Percentiles rank a stretch among this genome's conserved stretches.
These are phyloP conservation scores for Dipodomys merriami DNA, from an alignment of 2,113 vertebrate genomes.

Conservation along the genomic window DNA sequence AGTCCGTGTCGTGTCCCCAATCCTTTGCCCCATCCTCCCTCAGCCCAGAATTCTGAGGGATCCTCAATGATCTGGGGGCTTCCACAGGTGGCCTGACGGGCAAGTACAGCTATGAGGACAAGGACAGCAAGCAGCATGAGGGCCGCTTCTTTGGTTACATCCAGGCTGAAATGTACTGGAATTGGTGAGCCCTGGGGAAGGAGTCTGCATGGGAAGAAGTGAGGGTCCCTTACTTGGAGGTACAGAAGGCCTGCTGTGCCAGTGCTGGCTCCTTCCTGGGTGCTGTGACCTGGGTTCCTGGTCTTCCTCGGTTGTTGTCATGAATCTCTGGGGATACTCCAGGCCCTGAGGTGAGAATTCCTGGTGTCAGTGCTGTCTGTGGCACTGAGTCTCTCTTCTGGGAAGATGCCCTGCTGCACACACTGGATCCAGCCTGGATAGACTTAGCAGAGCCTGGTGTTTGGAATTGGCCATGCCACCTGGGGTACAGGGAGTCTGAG, in stretches of 20 bases:
- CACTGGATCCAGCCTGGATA: neutral
- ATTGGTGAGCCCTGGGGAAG: constrained; percentile 85
- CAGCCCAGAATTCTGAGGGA: fast-evolving
- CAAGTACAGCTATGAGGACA: constrained; percentile 94
- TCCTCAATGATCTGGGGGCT: neutral
- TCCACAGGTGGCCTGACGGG: constrained; percentile 93
- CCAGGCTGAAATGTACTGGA: constrained; percentile 90
- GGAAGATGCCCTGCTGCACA: neutral
- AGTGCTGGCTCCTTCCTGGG: too few species aligned
- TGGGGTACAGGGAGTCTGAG: neutral
- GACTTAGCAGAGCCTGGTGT: neutral
- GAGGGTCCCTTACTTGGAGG: neutral
- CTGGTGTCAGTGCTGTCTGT: neutral
- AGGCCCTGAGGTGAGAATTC: too few species aligned
- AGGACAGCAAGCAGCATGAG: constrained; percentile 85
- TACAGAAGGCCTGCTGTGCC: neutral
- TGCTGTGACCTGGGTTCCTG: neutral
- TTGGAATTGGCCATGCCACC: neutral
- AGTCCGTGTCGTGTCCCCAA: neutral
- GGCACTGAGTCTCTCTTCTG: too few species aligned
- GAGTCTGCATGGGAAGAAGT: neutral
- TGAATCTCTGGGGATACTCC: neutral
- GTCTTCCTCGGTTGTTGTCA: neutral
- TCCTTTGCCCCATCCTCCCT: neutral
- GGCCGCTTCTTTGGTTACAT: constrained; percentile 93